Evolutionary conservation across 2,113 vertebrate species (phyloP).

Genomic region (Rallus limicola): DNA sequence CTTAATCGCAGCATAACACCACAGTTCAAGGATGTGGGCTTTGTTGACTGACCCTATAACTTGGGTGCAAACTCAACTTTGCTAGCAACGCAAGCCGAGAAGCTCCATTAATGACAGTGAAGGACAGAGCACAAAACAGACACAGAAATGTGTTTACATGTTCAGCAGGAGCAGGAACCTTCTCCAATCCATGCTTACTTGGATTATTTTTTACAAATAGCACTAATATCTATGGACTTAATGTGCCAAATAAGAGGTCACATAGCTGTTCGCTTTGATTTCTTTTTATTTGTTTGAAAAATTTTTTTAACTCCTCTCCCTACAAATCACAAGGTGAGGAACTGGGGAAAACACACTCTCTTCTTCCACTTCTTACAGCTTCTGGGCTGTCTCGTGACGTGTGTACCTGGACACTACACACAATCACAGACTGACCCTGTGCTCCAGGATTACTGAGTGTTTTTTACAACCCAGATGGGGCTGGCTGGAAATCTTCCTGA

Average conservation of each 20-base stretch:
- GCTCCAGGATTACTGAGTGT: neutral
- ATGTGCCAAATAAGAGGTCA: neutral
- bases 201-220: neutral
- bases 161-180: neutral
- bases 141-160: neutral
- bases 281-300: neutral
- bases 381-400: neutral
- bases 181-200: neutral
- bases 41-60: neutral
- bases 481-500: neutral
- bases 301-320: neutral
- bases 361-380: neutral
- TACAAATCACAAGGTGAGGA: neutral
- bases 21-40: neutral
- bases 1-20: neutral
- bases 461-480: neutral
- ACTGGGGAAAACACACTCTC: neutral
- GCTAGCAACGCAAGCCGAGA: constrained; percentile 1
- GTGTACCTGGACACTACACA: neutral
- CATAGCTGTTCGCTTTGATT: neutral
- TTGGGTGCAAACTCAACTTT: neutral
- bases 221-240: neutral
- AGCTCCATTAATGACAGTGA: constrained; percentile 44
- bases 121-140: constrained; percentile 60
- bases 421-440: neutral